Conservation (phyloP, 1,140 invertebrate genomes). For the Pantala flavescens region DNA sequence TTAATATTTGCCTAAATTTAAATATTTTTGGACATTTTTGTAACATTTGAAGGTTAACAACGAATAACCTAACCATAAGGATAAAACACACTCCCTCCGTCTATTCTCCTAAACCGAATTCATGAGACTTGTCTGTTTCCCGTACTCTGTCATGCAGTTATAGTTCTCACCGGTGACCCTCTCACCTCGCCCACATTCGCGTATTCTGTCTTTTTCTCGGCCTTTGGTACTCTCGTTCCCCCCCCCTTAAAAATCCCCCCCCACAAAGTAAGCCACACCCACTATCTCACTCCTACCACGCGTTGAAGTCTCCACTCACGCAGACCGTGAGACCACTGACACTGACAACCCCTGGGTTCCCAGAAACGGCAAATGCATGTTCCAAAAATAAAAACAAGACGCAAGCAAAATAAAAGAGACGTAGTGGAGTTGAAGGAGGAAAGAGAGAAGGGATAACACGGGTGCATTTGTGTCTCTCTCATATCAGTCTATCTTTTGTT, state of each 20-base stretch:
- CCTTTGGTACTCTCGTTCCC: neutral
- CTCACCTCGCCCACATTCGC: neutral
- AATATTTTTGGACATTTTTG: too few species aligned
- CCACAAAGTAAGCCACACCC: neutral
- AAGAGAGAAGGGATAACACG: neutral
- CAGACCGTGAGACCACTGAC: neutral
- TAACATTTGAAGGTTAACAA: too few species aligned
- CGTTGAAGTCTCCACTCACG: conserved; percentile 1
- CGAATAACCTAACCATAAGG: too few species aligned
- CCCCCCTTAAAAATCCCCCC: too few species aligned
- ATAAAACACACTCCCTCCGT: too few species aligned
- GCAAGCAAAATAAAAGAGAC: neutral
- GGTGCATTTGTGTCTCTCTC: neutral
- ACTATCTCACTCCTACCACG: neutral
- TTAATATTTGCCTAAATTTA: too few species aligned
- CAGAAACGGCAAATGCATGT: conserved; percentile 5
- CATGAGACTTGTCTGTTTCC: neutral
- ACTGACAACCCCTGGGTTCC: conserved; percentile 2
- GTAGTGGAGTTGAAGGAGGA: neutral
- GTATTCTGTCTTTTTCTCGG: neutral
- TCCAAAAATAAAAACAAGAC: neutral
- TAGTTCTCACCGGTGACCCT: neutral
- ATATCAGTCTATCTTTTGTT: too few species aligned
- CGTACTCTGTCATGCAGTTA: neutral
- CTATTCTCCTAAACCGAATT: neutral